Evolutionary conservation across 2,113 vertebrate species (phyloP).

Genomic region (Oplegnathus fasciatus): DNA sequence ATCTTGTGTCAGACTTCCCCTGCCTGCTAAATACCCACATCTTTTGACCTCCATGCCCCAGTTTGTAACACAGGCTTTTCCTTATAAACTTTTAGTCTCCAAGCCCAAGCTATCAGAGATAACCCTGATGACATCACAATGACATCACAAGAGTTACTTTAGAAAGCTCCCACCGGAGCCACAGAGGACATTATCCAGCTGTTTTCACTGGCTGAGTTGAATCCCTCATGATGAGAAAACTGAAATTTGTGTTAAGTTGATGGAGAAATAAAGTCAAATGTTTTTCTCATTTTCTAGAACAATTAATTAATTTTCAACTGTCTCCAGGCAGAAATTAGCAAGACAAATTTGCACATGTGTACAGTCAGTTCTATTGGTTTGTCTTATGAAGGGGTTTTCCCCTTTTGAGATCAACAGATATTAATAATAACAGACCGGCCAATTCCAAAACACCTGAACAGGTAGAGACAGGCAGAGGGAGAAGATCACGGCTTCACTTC

Average conservation of each 20-base stretch:
- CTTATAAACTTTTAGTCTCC: neutral
- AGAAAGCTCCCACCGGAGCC: neutral
- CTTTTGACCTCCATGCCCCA: neutral
- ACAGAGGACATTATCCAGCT: neutral
- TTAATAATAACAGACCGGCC: neutral
- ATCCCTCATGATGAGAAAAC: neutral
- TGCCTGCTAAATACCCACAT: neutral
- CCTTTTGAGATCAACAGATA: neutral
- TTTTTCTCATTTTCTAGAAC: neutral
- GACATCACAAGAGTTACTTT: conserved; percentile 1
- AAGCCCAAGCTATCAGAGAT: neutral
- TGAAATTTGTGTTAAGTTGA: neutral
- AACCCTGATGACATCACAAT: neutral
- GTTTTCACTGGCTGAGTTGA: neutral
- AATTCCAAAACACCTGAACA: neutral
- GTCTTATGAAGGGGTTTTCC: neutral
- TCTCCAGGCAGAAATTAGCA: neutral
- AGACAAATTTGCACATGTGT: neutral
- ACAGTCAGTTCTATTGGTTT: neutral
- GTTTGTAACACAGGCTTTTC: neutral
- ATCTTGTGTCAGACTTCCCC: neutral
- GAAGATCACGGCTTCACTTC: conserved; percentile 13
- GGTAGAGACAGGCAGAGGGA: neutral
- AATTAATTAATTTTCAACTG: neutral
- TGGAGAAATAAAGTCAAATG: neutral